These are phyloP conservation scores for Cordilura impudica DNA, from an alignment of 2,888 invertebrate genomes.

Conservation along the genomic window DNA sequence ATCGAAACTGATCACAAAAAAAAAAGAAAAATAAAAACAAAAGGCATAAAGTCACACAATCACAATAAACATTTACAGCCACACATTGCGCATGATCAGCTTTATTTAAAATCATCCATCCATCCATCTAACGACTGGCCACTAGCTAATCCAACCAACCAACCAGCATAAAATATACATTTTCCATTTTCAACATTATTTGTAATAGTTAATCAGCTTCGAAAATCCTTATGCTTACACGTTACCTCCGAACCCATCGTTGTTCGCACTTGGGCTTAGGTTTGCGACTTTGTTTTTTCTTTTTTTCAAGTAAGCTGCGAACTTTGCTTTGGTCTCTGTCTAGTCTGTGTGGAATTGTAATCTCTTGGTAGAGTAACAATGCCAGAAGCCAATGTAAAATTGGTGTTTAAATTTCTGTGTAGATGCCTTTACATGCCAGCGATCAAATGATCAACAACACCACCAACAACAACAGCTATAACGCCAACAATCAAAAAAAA, in stretches of 20 bases:
- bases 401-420: constrained; percentile 54
- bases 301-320: not conserved
- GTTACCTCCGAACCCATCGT: constrained; percentile 48
- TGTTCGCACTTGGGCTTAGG: constrained; percentile 57
- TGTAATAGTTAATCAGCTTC: constrained; percentile 61
- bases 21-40: constrained; percentile 12
- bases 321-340: not conserved
- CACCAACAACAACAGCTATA: constrained; percentile 45
- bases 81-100: constrained; percentile 19
- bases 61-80: constrained; percentile 32
- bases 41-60: constrained; percentile 50
- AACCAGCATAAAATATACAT: constrained; percentile 27
- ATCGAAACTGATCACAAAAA: constrained; percentile 46
- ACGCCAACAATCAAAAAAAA: constrained; percentile 37
- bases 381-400: constrained; percentile 62
- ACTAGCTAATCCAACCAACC: not conserved
- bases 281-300: constrained; percentile 8
- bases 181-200: constrained; percentile 45
- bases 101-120: not conserved
- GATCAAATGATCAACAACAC: constrained; percentile 34
- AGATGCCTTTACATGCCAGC: constrained; percentile 50
- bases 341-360: constrained; percentile 41
- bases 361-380: constrained; percentile 52
- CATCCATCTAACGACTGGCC: not conserved
- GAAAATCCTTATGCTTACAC: constrained; percentile 47